Percentiles rank a stretch among this genome's conserved stretches.
Evolutionary conservation across 2,888 invertebrate genomes (phyloP).

Genomic region (Apantesis nais): DNA sequence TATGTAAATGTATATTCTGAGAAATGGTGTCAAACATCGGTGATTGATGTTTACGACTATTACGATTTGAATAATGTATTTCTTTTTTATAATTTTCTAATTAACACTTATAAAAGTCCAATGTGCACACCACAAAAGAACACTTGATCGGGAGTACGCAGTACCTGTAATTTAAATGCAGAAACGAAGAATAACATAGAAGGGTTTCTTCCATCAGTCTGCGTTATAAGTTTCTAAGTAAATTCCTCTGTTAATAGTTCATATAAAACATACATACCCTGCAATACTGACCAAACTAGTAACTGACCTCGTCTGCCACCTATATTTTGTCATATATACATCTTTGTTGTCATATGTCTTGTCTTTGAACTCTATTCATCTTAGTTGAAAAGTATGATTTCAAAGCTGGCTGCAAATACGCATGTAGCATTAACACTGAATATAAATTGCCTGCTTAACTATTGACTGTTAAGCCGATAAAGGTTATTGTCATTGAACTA

Average conservation of each 20-base stretch:
- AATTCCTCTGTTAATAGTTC: background rate
- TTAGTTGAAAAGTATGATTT: conserved; percentile 55
- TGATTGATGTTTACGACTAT: conserved; percentile 30
- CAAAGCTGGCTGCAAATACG: conserved; percentile 45
- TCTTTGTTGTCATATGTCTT: conserved; percentile 34
- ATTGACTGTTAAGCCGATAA: conserved; percentile 70
- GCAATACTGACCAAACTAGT: background rate
- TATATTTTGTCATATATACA: conserved; percentile 13
- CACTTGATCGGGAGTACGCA: background rate
- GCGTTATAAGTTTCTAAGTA: background rate
- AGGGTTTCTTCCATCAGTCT: background rate
- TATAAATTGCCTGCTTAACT: conserved; percentile 76
- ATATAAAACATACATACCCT: background rate
- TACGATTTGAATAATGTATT: conserved; percentile 13
- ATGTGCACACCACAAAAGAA: conserved; percentile 16
- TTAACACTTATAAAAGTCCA: conserved; percentile 40
- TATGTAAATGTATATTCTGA: conserved; percentile 6
- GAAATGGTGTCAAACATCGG: conserved; percentile 21
- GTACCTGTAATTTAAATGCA: background rate
- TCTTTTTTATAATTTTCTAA: conserved; percentile 31
- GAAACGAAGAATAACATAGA: background rate
- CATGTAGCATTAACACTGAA: conserved; percentile 62
- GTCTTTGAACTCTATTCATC: conserved; percentile 44
- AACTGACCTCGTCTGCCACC: background rate
- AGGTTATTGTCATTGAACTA: conserved; percentile 75